phyloP scores from a whole-genome alignment of 2,888 invertebrate species.

The Esperia sulphurella region DNA sequence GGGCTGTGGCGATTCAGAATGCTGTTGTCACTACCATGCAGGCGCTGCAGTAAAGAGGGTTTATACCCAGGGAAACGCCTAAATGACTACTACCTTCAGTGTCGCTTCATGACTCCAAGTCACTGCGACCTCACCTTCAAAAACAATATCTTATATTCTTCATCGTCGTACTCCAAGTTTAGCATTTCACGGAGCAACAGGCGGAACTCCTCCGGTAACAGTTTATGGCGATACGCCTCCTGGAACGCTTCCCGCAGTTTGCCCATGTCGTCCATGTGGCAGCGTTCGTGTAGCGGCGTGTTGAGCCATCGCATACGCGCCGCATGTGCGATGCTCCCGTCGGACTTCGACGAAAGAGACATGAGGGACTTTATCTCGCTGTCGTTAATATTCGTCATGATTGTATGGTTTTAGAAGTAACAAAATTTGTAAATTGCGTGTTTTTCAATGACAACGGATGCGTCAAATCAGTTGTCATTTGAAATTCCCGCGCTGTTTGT shows the following conservation, averaged over 20 bases:
- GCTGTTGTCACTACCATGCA: too few relatives aligned
- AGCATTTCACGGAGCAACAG: slow-evolving; percentile 55
- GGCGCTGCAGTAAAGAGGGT: too few relatives aligned
- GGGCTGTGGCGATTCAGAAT: too few relatives aligned
- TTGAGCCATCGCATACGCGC: slow-evolving; percentile 41
- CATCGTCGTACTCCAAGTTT: slow-evolving; percentile 73
- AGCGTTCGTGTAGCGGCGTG: slow-evolving; percentile 56
- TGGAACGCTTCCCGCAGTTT: slow-evolving; percentile 69
- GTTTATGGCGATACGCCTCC: slow-evolving; percentile 50
- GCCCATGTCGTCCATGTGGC: slow-evolving; percentile 62
- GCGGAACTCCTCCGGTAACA: slow-evolving; percentile 62
- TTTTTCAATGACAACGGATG: not conserved
- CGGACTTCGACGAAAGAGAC: slow-evolving; percentile 51
- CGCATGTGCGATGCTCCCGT: slow-evolving; percentile 41
- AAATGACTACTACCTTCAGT: too few relatives aligned
- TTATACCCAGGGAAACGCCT: too few relatives aligned
- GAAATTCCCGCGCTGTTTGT: too few relatives aligned
- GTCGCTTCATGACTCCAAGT: too few relatives aligned
- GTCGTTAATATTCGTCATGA: too few relatives aligned
- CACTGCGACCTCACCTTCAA: slow-evolving; percentile 76
- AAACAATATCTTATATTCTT: slow-evolving; percentile 81
- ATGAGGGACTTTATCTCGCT: slow-evolving; percentile 52
- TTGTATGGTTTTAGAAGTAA: too few relatives aligned
- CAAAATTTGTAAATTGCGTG: not conserved
- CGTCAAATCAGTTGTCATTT: too few relatives aligned